phyloP scores from a whole-genome alignment of 2,797 vertebrate genomes.

The Acridotheres tristis region DNA sequence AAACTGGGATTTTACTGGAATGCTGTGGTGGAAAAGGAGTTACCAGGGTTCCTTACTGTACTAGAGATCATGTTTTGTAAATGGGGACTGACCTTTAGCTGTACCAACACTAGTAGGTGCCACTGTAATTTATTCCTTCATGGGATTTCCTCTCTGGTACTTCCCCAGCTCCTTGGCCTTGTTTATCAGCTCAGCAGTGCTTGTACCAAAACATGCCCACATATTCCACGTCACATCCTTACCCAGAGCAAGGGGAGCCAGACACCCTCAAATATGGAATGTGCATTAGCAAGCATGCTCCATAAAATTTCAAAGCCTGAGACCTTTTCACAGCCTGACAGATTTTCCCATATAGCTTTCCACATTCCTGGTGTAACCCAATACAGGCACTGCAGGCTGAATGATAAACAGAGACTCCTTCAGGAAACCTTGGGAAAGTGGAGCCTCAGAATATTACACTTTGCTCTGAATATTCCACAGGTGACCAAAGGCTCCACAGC shows the following conservation, averaged over 20 bases:
- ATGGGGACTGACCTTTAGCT: not conserved
- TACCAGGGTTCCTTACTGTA: not conserved
- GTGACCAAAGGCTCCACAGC: not conserved
- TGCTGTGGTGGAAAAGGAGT: not conserved
- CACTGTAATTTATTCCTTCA: not conserved
- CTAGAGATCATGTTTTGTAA: not conserved
- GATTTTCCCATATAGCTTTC: constrained; percentile 55
- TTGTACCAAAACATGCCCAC: not conserved
- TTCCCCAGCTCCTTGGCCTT: not conserved
- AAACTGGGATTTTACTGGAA: not conserved
- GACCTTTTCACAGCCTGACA: constrained; percentile 31
- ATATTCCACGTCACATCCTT: not conserved
- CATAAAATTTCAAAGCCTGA: constrained; percentile 54
- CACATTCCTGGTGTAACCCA: constrained; percentile 56
- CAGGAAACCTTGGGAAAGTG: constrained; percentile 40
- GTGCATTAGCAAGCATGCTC: constrained; percentile 35
- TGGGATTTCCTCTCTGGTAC: not conserved
- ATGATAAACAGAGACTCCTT: constrained; percentile 53
- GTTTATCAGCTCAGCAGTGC: not conserved
- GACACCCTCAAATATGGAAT: constrained; percentile 37
- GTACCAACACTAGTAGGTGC: not conserved
- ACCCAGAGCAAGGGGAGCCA: not conserved
- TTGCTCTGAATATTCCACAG: constrained; percentile 3
- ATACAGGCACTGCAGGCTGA: constrained; percentile 17
- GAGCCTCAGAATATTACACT: not conserved